These are phyloP conservation scores for Phyllotreta cruciferae DNA, from an alignment of 2,888 invertebrate species.

Conservation along the genomic window DNA sequence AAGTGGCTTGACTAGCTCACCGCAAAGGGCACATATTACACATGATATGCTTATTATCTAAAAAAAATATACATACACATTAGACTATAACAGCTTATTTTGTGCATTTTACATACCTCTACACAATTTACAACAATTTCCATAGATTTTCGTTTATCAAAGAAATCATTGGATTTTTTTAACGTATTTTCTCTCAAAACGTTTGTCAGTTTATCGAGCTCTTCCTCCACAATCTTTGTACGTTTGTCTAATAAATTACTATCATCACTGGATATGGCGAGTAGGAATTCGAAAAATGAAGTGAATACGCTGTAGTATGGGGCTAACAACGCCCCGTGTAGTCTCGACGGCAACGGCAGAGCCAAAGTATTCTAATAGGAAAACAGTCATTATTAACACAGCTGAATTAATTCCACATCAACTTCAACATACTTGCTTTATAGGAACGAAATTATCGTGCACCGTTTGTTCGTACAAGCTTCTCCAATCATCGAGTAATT, in stretches of 20 bases:
- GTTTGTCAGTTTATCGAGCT: slow-evolving; percentile 52
- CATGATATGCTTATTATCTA: slow-evolving; percentile 68
- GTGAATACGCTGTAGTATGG: slow-evolving; percentile 52
- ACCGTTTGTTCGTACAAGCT: slow-evolving; percentile 40
- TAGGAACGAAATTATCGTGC: slow-evolving; percentile 37
- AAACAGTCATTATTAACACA: background rate
- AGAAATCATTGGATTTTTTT: slow-evolving; percentile 56
- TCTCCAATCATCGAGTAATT: slow-evolving; percentile 50
- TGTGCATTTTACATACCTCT: slow-evolving; percentile 63
- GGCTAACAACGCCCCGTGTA: slow-evolving; percentile 50
- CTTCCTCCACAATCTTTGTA: slow-evolving; percentile 36
- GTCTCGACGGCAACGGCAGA: slow-evolving; percentile 54
- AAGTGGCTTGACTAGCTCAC: slow-evolving; percentile 63
- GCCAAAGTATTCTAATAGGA: slow-evolving; percentile 50
- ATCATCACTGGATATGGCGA: slow-evolving; percentile 41
- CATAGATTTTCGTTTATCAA: slow-evolving; percentile 61
- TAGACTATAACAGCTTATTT: background rate
- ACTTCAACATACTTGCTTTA: slow-evolving; percentile 38
- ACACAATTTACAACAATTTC: slow-evolving; percentile 67
- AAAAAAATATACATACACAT: slow-evolving; percentile 42
- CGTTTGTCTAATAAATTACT: slow-evolving; percentile 35
- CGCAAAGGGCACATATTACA: slow-evolving; percentile 65
- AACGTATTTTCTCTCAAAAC: slow-evolving; percentile 56
- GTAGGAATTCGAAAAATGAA: slow-evolving; percentile 49
- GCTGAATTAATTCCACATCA: background rate